These are phyloP conservation scores for Phasia obesa DNA, from an alignment of 2,888 invertebrate genomes.

Conservation along the genomic window DNA sequence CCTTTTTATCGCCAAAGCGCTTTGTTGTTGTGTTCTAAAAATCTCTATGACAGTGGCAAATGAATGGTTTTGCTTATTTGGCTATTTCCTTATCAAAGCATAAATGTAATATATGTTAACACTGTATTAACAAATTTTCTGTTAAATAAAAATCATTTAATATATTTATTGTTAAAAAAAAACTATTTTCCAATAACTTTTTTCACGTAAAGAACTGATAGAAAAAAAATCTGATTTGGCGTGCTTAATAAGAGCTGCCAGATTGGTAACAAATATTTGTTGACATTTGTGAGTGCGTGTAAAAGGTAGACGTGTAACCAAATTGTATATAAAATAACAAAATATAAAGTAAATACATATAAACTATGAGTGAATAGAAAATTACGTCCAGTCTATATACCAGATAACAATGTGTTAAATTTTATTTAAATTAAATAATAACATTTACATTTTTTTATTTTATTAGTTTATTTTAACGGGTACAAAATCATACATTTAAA, in stretches of 20 bases:
- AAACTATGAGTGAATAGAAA: too few species aligned
- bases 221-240: conserved; percentile 64
- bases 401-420: too few species aligned
- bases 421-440: too few species aligned
- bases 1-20: conserved; percentile 43
- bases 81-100: conserved; percentile 1
- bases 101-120: neutral
- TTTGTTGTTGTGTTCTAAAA: conserved; percentile 63
- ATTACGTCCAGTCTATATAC: too few species aligned
- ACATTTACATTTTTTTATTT: too few species aligned
- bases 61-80: conserved; percentile 48
- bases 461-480: too few species aligned
- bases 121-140: neutral
- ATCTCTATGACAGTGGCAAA: conserved; percentile 58
- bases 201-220: conserved; percentile 60
- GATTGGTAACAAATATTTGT: neutral
- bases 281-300: conserved; percentile 22
- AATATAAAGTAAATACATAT: too few species aligned
- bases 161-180: conserved; percentile 13
- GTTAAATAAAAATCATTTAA: neutral
- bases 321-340: too few species aligned
- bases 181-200: conserved; percentile 36
- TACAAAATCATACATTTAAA: too few species aligned
- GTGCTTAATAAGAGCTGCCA: conserved; percentile 52
- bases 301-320: neutral